phyloP scores from a whole-genome alignment of 2,113 vertebrate species.

The Sylvia atricapilla region DNA sequence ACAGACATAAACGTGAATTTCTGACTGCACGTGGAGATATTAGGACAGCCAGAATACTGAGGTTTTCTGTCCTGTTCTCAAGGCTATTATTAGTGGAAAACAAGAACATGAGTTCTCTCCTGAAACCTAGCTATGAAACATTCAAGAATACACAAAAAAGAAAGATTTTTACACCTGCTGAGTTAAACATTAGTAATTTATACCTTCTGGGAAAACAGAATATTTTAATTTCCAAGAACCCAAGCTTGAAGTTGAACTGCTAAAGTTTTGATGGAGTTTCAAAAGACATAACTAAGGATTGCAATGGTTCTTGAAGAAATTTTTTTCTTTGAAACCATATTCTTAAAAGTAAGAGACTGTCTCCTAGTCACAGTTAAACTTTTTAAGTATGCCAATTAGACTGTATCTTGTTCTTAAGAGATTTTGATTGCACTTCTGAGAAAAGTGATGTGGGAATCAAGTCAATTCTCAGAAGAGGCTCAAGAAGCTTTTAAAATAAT shows the following conservation, averaged over 20 bases:
- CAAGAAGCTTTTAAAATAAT: constrained; percentile 21
- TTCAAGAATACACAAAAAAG: neutral
- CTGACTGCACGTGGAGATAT: neutral
- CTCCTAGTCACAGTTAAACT: neutral
- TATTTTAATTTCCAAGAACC: neutral
- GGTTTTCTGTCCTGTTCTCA: neutral
- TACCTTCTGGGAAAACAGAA: neutral
- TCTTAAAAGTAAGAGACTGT: neutral
- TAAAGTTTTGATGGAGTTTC: neutral
- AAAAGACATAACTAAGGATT: neutral
- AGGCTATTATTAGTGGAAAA: neutral
- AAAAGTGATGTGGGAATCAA: constrained; percentile 14
- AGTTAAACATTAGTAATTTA: neutral
- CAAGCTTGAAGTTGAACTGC: neutral
- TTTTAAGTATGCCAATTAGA: constrained; percentile 12
- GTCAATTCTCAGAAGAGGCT: neutral
- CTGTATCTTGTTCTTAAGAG: neutral
- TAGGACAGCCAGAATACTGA: neutral
- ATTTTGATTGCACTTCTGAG: constrained; percentile 13
- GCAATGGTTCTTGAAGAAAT: neutral
- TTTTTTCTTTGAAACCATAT: neutral
- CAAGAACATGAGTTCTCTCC: neutral
- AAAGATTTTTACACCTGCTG: neutral
- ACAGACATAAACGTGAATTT: neutral
- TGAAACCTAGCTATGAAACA: neutral